Evolutionary conservation across 2,113 vertebrate genomes (phyloP), one percentile per base, ranked within the genome.

Genomic region (Tragelaphus strepsiceros): DNA sequence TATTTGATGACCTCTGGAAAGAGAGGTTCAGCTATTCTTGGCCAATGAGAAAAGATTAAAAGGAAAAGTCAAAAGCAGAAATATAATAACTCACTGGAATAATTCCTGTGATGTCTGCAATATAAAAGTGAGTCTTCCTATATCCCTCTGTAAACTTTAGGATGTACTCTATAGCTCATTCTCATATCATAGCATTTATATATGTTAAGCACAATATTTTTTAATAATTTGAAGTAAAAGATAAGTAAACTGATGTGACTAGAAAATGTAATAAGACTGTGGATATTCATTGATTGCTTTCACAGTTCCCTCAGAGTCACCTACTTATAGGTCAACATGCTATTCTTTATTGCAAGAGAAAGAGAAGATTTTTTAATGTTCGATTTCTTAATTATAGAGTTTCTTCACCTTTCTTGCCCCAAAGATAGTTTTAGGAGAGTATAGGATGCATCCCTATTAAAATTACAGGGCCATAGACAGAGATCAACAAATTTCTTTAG

Each of bases 131-230:
- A 87, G 14, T 7, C 0, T 90, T 67, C 5, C 1, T 30, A 4
- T 7, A 28, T 6, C 4, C 0, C 8, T n/a, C 0, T 13, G 43
- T 39, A 53, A 53, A 3, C 1, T 17, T 46, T 26, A 17, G 4
- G 39, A 35, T n/a, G 2, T n/a, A 15, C 19, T 2, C 2, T 39
- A n/a, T 7, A 83, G 22, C 14, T 22, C 39, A 15, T 15, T 43
- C 10, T 5, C 32, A 71, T 7, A 64, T 13, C 16, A 49, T 3
- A 13, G 7, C 7, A n/a, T 8, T 59, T 28, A 26, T 0, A 4
- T 51, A 77, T 77, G 71, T 12, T 49, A 88, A 58, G 7, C 3
- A 13, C 1, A 39, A 4, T 28, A 43, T 24, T 67, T 95, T 95
- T 61, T 64, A 94, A 89, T 56, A 10, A 24, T n/a, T 62, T 84